phyloP scores from a whole-genome alignment of 2,888 invertebrate genomes.

The Conistra vaccinii region DNA sequence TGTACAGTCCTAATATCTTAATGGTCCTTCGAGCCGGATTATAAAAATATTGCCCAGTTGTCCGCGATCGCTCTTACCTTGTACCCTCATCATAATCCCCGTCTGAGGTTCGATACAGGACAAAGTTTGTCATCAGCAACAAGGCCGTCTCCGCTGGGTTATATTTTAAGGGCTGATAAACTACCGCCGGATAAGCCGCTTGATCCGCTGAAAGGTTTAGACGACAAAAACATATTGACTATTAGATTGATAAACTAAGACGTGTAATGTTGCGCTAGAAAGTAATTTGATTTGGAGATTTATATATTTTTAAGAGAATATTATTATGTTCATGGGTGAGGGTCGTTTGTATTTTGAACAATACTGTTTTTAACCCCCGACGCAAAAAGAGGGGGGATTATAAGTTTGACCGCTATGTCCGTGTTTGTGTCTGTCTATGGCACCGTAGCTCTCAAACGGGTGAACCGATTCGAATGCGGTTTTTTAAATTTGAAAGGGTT shows the following conservation, averaged over 20 bases:
- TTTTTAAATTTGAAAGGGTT: too few relatives aligned
- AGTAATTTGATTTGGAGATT: background rate
- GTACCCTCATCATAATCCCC: slow-evolving; percentile 51
- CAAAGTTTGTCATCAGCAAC: slow-evolving; percentile 77
- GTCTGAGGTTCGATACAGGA: slow-evolving; percentile 72
- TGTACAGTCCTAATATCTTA: too few relatives aligned
- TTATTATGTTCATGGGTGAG: background rate
- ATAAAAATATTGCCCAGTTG: background rate
- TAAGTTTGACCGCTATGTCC: too few relatives aligned
- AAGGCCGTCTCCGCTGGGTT: slow-evolving; percentile 53
- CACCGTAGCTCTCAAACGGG: too few relatives aligned
- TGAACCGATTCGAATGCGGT: too few relatives aligned
- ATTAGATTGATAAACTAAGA: slow-evolving; percentile 37
- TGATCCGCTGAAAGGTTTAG: slow-evolving; percentile 55
- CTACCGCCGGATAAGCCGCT: slow-evolving; percentile 54
- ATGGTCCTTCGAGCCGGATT: slow-evolving; percentile 6
- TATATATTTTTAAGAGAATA: background rate
- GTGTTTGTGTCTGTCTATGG: too few relatives aligned
- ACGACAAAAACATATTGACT: slow-evolving; percentile 39
- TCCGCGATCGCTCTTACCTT: slow-evolving; percentile 52
- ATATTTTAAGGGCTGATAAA: slow-evolving; percentile 58
- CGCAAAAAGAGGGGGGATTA: too few relatives aligned
- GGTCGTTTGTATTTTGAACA: background rate
- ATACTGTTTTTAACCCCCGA: too few relatives aligned
- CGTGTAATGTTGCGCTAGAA: slow-evolving; percentile 4